Percentiles rank a stretch among this genome's conserved stretches.
phyloP scores from a whole-genome alignment of 1,140 invertebrate species.

The Streblospio benedicti region DNA sequence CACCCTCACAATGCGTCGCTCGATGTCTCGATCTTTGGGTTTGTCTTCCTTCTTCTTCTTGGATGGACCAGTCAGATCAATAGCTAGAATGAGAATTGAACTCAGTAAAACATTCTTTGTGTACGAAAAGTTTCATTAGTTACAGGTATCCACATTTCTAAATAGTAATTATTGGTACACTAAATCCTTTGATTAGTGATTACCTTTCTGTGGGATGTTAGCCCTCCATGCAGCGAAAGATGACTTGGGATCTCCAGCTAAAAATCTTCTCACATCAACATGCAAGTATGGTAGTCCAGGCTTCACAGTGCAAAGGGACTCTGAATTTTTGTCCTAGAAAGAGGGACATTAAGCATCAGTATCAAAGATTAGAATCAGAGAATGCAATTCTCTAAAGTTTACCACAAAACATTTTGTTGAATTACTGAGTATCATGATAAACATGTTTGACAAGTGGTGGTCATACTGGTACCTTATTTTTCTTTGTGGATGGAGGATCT shows the following conservation, averaged over 20 bases:
- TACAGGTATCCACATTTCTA: no score
- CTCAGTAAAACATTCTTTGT: no score
- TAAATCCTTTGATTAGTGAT: not conserved
- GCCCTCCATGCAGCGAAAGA: conserved; percentile 64
- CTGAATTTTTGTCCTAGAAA: conserved; percentile 11
- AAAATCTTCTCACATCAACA: conserved; percentile 67
- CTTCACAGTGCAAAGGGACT: conserved; percentile 11
- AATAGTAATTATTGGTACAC: no score
- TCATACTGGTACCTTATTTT: conserved; percentile 33
- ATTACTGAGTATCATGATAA: no score
- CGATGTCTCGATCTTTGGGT: conserved; percentile 40
- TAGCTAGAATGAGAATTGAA: not conserved
- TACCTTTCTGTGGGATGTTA: conserved; percentile 47
- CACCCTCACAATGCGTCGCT: conserved; percentile 31
- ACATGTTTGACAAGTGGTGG: no score
- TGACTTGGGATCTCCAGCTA: conserved; percentile 62
- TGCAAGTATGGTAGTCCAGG: conserved; percentile 50
- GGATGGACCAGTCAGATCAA: no score
- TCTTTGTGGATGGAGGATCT: conserved; percentile 39
- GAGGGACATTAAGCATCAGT: not conserved
- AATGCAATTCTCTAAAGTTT: no score
- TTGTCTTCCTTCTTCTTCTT: conserved; percentile 36
- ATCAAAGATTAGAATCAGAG: no score
- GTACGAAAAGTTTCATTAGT: no score
- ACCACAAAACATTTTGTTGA: no score